These are phyloP conservation scores for Coregonus clupeaformis DNA, from an alignment of 2,113 vertebrate genomes.

Conservation along the genomic window DNA sequence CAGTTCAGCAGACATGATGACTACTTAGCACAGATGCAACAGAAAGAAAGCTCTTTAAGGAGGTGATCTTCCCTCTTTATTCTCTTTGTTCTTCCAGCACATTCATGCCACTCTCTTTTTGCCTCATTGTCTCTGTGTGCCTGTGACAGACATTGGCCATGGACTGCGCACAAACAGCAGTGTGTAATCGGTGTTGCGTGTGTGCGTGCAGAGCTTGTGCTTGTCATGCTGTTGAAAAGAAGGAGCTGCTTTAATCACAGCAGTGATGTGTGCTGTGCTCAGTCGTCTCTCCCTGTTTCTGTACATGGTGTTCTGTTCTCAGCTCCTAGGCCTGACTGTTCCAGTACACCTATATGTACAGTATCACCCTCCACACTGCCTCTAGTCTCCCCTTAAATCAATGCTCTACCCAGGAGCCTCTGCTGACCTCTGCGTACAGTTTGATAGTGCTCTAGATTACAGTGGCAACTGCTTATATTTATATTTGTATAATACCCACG, in stretches of 20 bases:
- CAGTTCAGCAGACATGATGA: conserved; percentile 46
- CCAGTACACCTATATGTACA: background rate
- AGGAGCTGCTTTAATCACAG: conserved; percentile 18
- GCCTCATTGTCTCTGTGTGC: conserved; percentile 26
- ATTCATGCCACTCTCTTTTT: conserved; percentile 25
- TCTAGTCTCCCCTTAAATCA: conserved; percentile 30
- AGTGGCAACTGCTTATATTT: background rate
- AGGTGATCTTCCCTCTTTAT: conserved; percentile 27
- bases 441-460: background rate
- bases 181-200: conserved; percentile 7
- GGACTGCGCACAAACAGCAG: conserved; percentile 20
- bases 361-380: conserved; percentile 16
- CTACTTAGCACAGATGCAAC: conserved; percentile 62
- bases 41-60: conserved; percentile 44
- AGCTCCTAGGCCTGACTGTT: conserved; percentile 22
- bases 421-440: background rate
- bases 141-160: conserved; percentile 19
- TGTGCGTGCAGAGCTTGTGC: conserved; percentile 5
- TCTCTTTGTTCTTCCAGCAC: conserved; percentile 47
- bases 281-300: conserved; percentile 24
- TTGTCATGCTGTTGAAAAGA: conserved; percentile 8
- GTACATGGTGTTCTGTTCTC: conserved; percentile 16
- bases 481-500: too few relatives aligned
- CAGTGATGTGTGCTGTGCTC: conserved; percentile 21
- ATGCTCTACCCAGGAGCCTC: background rate